Base-by-base conservation (phyloP, 2,888 invertebrate genomes). In the Ceramica pisi region DNA sequence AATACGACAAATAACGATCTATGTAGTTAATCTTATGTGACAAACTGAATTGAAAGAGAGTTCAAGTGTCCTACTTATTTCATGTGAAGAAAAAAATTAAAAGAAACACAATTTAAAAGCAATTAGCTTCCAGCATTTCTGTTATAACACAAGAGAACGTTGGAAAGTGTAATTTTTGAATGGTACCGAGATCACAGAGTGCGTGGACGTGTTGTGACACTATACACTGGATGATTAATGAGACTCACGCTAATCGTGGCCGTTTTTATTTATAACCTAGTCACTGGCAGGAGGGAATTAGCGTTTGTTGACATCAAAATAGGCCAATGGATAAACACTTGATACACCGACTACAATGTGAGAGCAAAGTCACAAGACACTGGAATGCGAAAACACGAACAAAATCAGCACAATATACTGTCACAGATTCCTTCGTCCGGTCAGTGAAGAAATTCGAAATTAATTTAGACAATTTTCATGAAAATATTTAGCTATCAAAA, bases 151-250 rank as follows among this genome's bases (percentile, higher is more conserved):
- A 78, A 85, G 83, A 84, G 79, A 83, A 88, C 84, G 84, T 87
- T 88, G 84, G 88, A 88, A 86, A 89, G 87, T 86, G 87, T 84
- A 88, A 87, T 88, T 87, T 91, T 89, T 89, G 87, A 89, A 91
- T 90, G 85, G 89, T 89, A 88, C 88, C 61, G 84, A 93, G 94
- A 95, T 94, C 94, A 92, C 89, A 93, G 93, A 92, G 82, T 87
- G 84, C 86, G 91, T 90, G 89, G 93, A 93, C 89, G 87, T 93
- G 92, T 93, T 93, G 89, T 94, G 95, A 95, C 95, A 94, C 88
- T 90, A 91, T 90, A 89, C 89, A 88, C 86, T 79, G 89, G 83
- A 92, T 95, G 95, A 95, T 95, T 92, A 93, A 95, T 94, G 95
- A 90, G 84, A 80, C 72, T 77, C 86, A 86, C 88, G 87, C 90